phyloP scores from a whole-genome alignment of 2,888 invertebrate species.

The Ethmia dodecea region DNA sequence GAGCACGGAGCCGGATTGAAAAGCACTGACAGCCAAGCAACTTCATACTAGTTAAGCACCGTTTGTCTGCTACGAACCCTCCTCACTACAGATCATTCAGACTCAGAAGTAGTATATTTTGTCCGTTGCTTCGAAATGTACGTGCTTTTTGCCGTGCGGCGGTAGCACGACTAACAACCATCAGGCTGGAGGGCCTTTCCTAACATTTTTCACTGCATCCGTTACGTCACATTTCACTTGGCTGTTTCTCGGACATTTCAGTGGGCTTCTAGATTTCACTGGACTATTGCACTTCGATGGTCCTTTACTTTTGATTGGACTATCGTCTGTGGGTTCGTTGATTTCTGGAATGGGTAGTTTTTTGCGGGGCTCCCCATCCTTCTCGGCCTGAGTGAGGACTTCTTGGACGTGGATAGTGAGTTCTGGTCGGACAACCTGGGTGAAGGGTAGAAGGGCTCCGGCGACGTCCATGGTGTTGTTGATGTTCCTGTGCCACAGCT shows the following conservation, averaged over 20 bases:
- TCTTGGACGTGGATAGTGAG: slow-evolving; percentile 67
- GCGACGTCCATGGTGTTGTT: slow-evolving; percentile 76
- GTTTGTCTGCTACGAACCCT: background rate
- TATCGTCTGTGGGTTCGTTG: slow-evolving; percentile 45
- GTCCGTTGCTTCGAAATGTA: slow-evolving; percentile 65
- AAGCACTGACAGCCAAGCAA: slow-evolving; percentile 15
- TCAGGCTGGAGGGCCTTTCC: slow-evolving; percentile 46
- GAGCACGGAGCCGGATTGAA: slow-evolving; percentile 12
- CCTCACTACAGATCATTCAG: background rate
- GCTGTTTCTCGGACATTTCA: too few species aligned
- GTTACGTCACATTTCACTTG: slow-evolving; percentile 22
- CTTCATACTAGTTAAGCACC: slow-evolving; percentile 1
- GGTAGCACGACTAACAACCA: slow-evolving; percentile 66
- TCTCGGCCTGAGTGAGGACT: slow-evolving; percentile 58
- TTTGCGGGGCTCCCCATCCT: slow-evolving; percentile 24
- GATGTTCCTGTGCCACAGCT: slow-evolving; percentile 74
- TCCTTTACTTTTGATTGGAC: slow-evolving; percentile 16
- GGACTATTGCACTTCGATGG: slow-evolving; percentile 22
- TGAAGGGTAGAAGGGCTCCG: slow-evolving; percentile 66
- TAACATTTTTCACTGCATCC: slow-evolving; percentile 28
- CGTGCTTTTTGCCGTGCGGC: slow-evolving; percentile 60
- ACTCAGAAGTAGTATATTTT: slow-evolving; percentile 61
- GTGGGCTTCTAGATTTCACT: slow-evolving; percentile 14
- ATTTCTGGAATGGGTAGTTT: slow-evolving; percentile 53
- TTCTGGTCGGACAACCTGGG: slow-evolving; percentile 63